Conservation (phyloP, 2,797 vertebrate species). For the Dryobates pubescens region DNA sequence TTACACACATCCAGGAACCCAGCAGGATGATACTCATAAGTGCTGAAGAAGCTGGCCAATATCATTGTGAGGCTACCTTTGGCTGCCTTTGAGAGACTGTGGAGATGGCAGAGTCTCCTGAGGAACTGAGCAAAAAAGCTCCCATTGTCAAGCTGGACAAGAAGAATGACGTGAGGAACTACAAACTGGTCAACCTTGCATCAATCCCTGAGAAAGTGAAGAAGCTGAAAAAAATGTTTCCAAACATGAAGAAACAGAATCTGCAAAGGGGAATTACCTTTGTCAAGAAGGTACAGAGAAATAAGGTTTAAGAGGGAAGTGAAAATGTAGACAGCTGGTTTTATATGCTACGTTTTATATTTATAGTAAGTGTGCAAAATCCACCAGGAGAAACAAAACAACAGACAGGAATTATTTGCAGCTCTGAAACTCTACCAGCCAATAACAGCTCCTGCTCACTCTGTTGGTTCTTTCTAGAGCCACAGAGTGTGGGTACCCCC, state of each 20-base stretch:
- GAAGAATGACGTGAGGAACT: neutral
- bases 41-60: neutral
- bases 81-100: neutral
- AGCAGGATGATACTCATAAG: neutral
- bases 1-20: neutral
- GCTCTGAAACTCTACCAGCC: neutral
- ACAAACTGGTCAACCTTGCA: neutral
- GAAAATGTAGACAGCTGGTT: neutral
- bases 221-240: neutral
- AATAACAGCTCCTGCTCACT: neutral
- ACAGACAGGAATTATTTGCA: neutral
- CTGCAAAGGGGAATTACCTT: neutral
- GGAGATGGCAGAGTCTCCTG: neutral
- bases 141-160: neutral
- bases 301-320: neutral
- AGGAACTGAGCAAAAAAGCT: neutral
- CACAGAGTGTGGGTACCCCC: neutral
- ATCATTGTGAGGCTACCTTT: neutral
- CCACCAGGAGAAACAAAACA: neutral
- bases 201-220: neutral
- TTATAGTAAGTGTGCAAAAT: neutral
- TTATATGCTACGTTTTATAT: neutral
- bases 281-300: neutral
- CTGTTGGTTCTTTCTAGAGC: neutral
- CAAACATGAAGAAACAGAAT: neutral